Base-by-base conservation (phyloP, 23 tunicate genomes). In the Styela plicata region DNA sequence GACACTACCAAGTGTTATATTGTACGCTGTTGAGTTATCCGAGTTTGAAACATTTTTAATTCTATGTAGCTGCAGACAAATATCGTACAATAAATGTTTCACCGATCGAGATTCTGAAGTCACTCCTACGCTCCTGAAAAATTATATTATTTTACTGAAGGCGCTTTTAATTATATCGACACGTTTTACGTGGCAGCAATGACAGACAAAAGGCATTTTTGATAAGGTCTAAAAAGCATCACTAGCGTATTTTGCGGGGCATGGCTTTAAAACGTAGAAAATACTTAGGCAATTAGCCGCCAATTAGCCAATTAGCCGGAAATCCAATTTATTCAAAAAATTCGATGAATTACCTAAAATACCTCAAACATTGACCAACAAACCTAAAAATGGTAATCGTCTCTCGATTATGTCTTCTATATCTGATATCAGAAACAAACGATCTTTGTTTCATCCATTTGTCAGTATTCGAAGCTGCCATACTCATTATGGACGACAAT, bases 121-220 rank as follows among this genome's bases (percentile, higher is more conserved):
- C 16, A 86, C 84, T 1, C 97, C 97, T 63, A 86, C 67, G 31
- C 97, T 91, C 82, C 97, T 90, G 57, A 24, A 82, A 31, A 13
- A 65, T 52, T 34, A 53, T 16, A 13, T n/a, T n/a, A n/a, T n/a
- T n/a, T n/a, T n/a, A n/a, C n/a, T n/a, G n/a, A n/a, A n/a, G n/a
- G n/a, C n/a, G n/a, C n/a, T n/a, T n/a, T n/a, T n/a, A n/a, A n/a
- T n/a, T n/a, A n/a, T n/a, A n/a, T n/a, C n/a, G n/a, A n/a, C n/a
- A n/a, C n/a, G n/a, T n/a, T n/a, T n/a, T n/a, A n/a, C n/a, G n/a
- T n/a, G n/a, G n/a, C n/a, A n/a, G n/a, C n/a, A n/a, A n/a, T n/a
- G n/a, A n/a, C n/a, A n/a, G n/a, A n/a, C n/a, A n/a, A n/a, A n/a
- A n/a, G n/a, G n/a, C n/a, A n/a, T n/a, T n/a, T n/a, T n/a, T n/a